Evolutionary conservation across 2,888 invertebrate genomes (phyloP), one percentile per base, ranked within the genome.

Genomic region (Acanthopleura granulata): DNA sequence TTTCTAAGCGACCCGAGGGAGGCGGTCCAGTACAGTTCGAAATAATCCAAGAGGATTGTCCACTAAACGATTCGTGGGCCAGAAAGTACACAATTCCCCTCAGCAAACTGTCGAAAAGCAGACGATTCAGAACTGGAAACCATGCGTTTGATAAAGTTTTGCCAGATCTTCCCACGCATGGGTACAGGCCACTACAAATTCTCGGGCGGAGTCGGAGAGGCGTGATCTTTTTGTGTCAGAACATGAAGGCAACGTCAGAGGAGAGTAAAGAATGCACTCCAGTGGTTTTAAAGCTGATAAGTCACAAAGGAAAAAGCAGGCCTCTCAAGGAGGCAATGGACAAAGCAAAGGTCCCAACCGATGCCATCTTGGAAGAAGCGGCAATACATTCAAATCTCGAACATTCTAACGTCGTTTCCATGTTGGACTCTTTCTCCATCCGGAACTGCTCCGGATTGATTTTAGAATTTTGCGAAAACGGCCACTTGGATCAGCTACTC

Each of bases 391-490:
- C 82, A 49, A 78, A 81, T 15, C 79, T 88, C 49, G 77, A 80
- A 18, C 88, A 88, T 77, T 78, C 82, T 16, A 84, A 85, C 78
- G 79, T 88, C 69, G 83, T 87, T 16, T 72, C 83, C 14, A 82
- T 87, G 78, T 77, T 85, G 16, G 79, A 81, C 62, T 83, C 83
- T 49, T 82, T 87, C 66, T 81, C 75, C 51, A 82, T 82, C 72
- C 77, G 85, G 61, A 86, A 85, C 1, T 77, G 84, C 9, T 76
- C 81, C 16, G 86, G 85, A 4, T 80, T 85, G 18, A 85, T 87
- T 30, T 75, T 87, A 78, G 88, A 88, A 75, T 86, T 87, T 79
- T 88, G 86, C 75, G 85, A 86, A 74, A 84, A 81, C 75, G 88
- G 88, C 0, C 85, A 81, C 61, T 79, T 88, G 30, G 86, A 86